Conservation (phyloP, 30 jellyfish, hydroid and myxozoan genomes). For the Hydractinia echinata region DNA sequence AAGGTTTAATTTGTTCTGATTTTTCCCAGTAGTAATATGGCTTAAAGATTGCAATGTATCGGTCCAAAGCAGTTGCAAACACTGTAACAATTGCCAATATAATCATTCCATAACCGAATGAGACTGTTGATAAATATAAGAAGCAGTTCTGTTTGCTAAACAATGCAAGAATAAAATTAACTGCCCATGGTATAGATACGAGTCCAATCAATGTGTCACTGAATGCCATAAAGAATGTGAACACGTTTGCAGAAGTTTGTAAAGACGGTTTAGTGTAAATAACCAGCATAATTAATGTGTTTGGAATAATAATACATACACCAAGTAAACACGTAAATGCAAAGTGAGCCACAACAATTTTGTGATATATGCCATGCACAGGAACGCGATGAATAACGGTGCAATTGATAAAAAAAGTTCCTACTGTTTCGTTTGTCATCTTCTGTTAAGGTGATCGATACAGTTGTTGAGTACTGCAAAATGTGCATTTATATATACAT, state of each 20-base stretch:
- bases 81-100: background rate
- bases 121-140: background rate
- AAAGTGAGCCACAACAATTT: background rate
- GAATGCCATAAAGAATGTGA: background rate
- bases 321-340: background rate
- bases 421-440: too few relatives aligned
- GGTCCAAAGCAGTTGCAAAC: background rate
- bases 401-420: background rate
- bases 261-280: background rate
- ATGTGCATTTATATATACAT: too few relatives aligned
- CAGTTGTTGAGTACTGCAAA: too few relatives aligned
- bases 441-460: too few relatives aligned
- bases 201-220: background rate
- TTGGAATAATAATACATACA: background rate
- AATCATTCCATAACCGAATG: background rate
- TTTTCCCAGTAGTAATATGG: constrained; percentile 7
- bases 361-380: background rate
- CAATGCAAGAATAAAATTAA: background rate
- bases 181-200: background rate
- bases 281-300: background rate
- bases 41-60: background rate
- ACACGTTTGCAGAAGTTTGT: background rate
- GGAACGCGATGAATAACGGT: background rate
- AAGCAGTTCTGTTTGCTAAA: background rate
- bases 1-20: background rate